Percentiles rank a stretch among this genome's conserved stretches.
Conservation (phyloP, 64 coral and sea anemone species). For the Acropora tenuis region DNA sequence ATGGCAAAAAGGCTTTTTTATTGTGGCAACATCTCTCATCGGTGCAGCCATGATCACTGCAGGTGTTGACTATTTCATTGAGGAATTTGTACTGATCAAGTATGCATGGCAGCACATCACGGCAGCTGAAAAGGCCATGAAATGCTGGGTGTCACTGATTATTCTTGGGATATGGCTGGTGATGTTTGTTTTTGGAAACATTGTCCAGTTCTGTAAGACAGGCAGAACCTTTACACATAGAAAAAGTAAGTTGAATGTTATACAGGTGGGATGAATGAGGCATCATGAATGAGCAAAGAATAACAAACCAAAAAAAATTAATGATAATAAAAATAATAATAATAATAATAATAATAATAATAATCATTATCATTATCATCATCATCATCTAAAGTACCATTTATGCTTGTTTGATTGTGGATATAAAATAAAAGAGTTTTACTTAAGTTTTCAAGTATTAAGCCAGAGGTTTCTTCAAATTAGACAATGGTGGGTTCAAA, state of each 20-base stretch:
- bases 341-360: too few species aligned
- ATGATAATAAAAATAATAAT: too few species aligned
- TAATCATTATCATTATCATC: too few species aligned
- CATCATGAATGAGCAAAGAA: too few species aligned
- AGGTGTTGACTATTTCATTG: slow-evolving; percentile 86
- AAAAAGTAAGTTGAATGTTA: slow-evolving; percentile 59
- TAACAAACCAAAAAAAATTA: too few species aligned
- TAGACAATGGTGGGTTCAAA: too few species aligned
- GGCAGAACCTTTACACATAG: slow-evolving; percentile 82
- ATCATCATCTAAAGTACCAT: too few species aligned
- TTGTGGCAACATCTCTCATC: slow-evolving; percentile 72
- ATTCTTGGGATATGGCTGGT: slow-evolving; percentile 85
- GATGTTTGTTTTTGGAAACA: slow-evolving; percentile 84
- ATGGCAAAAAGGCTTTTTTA: slow-evolving; percentile 87
- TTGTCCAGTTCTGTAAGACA: slow-evolving; percentile 87
- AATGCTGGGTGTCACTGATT: slow-evolving; percentile 83
- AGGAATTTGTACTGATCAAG: slow-evolving; percentile 80
- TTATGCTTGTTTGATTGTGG: too few species aligned
- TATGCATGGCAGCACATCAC: slow-evolving; percentile 84
- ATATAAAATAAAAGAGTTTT: too few species aligned
- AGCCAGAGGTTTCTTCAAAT: too few species aligned
- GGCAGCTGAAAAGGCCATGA: slow-evolving; percentile 37
- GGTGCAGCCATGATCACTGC: slow-evolving; percentile 75
- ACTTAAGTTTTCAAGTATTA: too few species aligned
- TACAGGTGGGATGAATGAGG: too few species aligned